phyloP scores from a whole-genome alignment of 2,113 vertebrate genomes.

The Prunella fulvescens region DNA sequence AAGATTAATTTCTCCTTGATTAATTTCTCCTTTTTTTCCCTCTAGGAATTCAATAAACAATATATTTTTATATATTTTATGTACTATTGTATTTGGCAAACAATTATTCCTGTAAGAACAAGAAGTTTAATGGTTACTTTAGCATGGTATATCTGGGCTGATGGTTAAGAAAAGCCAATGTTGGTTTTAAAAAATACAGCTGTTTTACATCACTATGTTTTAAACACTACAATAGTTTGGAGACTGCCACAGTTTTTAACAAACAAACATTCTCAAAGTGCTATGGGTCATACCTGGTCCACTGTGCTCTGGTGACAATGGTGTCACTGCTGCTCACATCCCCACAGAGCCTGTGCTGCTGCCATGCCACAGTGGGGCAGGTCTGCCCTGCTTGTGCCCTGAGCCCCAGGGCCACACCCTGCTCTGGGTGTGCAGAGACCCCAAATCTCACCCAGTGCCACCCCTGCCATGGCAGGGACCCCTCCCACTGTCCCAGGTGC shows the following conservation, averaged over 20 bases:
- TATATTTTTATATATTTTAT: not conserved
- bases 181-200: not conserved
- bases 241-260: not conserved
- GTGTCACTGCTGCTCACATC: not conserved
- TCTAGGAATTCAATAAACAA: not conserved
- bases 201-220: not conserved
- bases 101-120: not conserved
- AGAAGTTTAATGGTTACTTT: not conserved
- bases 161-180: not conserved
- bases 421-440: not conserved
- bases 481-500: accelerated
- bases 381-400: accelerated
- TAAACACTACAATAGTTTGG: not conserved
- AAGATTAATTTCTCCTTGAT: not conserved
- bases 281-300: accelerated
- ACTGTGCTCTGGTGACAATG: accelerated
- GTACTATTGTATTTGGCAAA: not conserved
- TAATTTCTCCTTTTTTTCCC: not conserved
- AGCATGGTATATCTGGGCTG: not conserved
- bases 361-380: too few relatives aligned
- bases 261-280: not conserved
- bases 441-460: not conserved
- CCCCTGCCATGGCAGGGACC: not conserved
- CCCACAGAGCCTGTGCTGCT: too few relatives aligned
- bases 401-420: not conserved